Evolutionary conservation across 1,140 invertebrate species (phyloP), one percentile per base, ranked within the genome.

Genomic region (Hylaeus anthracinus): DNA sequence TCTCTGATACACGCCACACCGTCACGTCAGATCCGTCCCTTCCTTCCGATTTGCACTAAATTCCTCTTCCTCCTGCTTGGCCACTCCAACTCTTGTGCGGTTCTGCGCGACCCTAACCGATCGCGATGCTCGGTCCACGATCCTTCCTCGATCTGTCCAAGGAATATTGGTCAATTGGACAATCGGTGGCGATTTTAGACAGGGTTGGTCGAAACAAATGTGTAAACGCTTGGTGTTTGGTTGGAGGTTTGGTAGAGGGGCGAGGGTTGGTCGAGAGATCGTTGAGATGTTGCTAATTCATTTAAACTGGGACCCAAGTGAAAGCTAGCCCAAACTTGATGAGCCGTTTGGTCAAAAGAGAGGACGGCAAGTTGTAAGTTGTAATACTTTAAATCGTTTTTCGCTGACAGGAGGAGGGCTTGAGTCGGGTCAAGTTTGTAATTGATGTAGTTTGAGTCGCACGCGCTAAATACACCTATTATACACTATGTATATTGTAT

Each of bases 31-130:
- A 43, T 48, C 51, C 51, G 73, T 73, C 77, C 77, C 77, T 79
- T 66, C 77, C 77, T 65, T 79, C 77, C 70, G 69, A 72, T 53
- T 79, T 79, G 51, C 51, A 79, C 77, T 79, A 65, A 79, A 79
- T 51, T 73, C 61, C 77, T 79, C 70, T 79, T 79, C 77, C 71
- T 72, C 77, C 70, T 45, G 51, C 51, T 51, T 51, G 51, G 48
- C 45, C 43, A 58, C 53, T 66, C 39, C 14, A 41, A 43, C 41
- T 3, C 37, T 0, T 43, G 12, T 10, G 48, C 5, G 6, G 0
- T n/a, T 5, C 39, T 2, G 14, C 5, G 12, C 41, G 1, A 65
- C 14, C 41, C 63, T 45, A 15, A 43, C 9, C 37, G n/a, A n/a
- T 45, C 15, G 14, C 37, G 3, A 9, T 26, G 26, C 26, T 4